Evolutionary conservation across 1,140 invertebrate species (phyloP).

Genomic region (Lasaia peninsularis): DNA sequence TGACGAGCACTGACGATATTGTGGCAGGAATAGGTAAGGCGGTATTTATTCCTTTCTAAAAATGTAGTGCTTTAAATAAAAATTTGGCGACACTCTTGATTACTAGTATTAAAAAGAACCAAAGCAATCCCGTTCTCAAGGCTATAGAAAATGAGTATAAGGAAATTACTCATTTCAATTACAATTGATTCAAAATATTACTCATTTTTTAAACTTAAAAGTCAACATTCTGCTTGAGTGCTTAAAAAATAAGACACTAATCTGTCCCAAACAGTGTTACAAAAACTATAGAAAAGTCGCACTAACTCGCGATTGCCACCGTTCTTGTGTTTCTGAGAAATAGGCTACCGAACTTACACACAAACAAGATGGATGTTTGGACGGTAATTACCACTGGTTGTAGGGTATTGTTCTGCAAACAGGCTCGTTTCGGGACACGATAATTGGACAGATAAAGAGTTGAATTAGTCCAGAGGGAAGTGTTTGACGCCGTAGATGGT

Average conservation of each 20-base stretch:
- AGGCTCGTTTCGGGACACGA: slow-evolving; percentile 37
- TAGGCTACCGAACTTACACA: slow-evolving; percentile 51
- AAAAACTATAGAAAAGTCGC: slow-evolving; percentile 12
- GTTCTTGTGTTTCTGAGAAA: slow-evolving; percentile 27
- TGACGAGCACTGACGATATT: too few species aligned
- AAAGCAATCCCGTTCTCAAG: too few species aligned
- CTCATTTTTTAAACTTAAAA: too few species aligned
- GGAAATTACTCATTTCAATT: too few species aligned
- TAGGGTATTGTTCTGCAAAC: slow-evolving; percentile 37
- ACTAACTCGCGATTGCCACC: not conserved
- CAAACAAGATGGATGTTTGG: slow-evolving; percentile 40
- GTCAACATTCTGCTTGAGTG: too few species aligned
- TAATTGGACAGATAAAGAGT: slow-evolving; percentile 55
- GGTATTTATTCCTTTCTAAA: too few species aligned
- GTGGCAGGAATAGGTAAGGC: too few species aligned
- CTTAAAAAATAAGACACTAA: not conserved
- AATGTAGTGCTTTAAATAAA: too few species aligned
- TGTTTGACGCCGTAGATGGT: slow-evolving; percentile 13
- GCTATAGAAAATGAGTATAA: too few species aligned
- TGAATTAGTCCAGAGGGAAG: slow-evolving; percentile 41
- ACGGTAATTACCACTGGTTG: slow-evolving; percentile 36
- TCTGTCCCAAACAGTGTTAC: not conserved
- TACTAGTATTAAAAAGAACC: too few species aligned
- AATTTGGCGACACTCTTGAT: too few species aligned
- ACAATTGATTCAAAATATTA: too few species aligned